Conservation (phyloP, 2,113 vertebrate genomes). For the Callocephalon fimbriatum region DNA sequence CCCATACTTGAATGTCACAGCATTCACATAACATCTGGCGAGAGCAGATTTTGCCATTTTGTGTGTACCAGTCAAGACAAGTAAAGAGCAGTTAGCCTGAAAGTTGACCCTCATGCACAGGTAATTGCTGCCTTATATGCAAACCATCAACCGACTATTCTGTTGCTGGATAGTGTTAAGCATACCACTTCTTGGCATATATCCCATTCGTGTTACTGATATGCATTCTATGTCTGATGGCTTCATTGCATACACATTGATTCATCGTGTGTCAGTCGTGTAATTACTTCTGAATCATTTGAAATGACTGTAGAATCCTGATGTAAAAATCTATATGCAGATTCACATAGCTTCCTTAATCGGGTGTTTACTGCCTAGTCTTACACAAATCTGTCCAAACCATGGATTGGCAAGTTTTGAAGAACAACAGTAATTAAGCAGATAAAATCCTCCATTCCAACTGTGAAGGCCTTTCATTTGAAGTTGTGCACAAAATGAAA, state of each 20-base stretch:
- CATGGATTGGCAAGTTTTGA: not conserved
- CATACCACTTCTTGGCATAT: not conserved
- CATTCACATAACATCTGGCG: not conserved
- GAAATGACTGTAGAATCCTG: not conserved
- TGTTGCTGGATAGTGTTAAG: not conserved
- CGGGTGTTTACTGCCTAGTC: not conserved
- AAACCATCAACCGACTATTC: not conserved
- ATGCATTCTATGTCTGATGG: not conserved
- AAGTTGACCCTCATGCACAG: not conserved
- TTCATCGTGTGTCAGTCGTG: constrained; percentile 1
- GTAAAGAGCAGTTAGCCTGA: not conserved
- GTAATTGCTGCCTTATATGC: not conserved
- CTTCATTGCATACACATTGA: constrained; percentile 19
- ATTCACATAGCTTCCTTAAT: constrained; percentile 1
- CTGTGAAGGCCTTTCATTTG: not conserved
- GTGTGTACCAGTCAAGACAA: not conserved
- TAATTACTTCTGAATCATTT: constrained; percentile 31
- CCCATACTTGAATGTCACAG: not conserved
- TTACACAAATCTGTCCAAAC: not conserved
- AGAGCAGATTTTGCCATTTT: not conserved
- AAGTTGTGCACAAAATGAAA: not conserved
- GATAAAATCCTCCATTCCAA: not conserved
- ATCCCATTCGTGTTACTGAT: not conserved
- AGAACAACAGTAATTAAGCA: not conserved
- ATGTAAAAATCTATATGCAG: constrained; percentile 1